Percentiles rank a stretch among this genome's conserved stretches.
phyloP scores from a whole-genome alignment of 2,888 invertebrate genomes.

The Pristionchus maxplancki region DNA sequence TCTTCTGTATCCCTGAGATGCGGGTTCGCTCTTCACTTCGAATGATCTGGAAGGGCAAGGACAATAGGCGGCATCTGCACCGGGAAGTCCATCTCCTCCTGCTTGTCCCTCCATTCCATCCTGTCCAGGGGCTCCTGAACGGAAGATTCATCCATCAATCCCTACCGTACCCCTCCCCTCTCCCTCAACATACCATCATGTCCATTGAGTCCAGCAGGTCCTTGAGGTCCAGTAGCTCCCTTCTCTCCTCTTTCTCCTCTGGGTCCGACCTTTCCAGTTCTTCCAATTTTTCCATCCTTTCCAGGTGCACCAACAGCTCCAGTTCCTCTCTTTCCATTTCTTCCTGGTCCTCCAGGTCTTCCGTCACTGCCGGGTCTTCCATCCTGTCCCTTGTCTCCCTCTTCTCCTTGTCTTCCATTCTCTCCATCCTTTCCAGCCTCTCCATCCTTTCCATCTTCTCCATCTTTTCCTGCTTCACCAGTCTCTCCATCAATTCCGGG shows the following conservation, averaged over 20 bases:
- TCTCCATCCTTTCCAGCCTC: conserved; percentile 39
- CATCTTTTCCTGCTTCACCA: conserved; percentile 23
- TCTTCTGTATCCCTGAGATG: conserved; percentile 40
- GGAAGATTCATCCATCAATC: background rate
- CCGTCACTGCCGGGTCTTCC: conserved; percentile 38
- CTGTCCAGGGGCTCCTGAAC: conserved; percentile 43
- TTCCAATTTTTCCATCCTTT: conserved; percentile 31
- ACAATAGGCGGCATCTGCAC: conserved; percentile 46
- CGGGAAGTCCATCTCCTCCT: conserved; percentile 41
- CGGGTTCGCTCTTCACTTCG: conserved; percentile 49
- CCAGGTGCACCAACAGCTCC: conserved; percentile 42
- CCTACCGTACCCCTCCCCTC: background rate
- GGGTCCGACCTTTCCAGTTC: conserved; percentile 41
- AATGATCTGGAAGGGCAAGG: conserved; percentile 48
- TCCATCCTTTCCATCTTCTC: conserved; percentile 46
- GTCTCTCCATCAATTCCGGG: conserved; percentile 44
- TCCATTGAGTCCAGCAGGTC: conserved; percentile 34
- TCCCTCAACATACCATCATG: conserved; percentile 17
- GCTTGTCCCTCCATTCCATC: conserved; percentile 15
- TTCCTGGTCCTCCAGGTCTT: background rate
- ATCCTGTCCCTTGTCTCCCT: conserved; percentile 38
- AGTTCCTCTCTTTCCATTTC: conserved; percentile 47
- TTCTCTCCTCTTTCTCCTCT: conserved; percentile 44
- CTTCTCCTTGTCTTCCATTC: conserved; percentile 10
- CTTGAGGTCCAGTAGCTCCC: conserved; percentile 40